phyloP scores from a whole-genome alignment of 2,113 vertebrate genomes.

The Turnix velox region DNA sequence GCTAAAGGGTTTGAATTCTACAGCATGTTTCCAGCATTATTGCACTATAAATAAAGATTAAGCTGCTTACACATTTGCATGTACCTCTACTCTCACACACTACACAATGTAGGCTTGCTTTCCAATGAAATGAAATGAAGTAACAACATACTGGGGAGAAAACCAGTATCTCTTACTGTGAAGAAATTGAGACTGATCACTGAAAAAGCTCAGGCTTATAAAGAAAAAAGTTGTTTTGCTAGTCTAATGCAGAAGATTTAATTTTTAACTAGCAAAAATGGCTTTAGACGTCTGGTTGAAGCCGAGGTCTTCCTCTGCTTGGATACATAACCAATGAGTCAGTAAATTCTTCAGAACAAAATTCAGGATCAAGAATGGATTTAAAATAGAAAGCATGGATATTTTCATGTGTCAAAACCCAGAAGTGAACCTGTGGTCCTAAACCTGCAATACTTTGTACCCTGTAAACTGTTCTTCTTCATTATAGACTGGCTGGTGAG shows the following conservation, averaged over 20 bases:
- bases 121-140: neutral
- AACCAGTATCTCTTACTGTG: neutral
- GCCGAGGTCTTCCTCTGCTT: neutral
- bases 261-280: neutral
- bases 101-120: neutral
- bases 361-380: neutral
- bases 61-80: neutral
- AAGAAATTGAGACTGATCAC: neutral
- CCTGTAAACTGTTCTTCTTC: neutral
- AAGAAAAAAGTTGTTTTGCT: neutral
- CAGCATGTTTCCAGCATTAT: neutral
- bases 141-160: fast-evolving
- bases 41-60: neutral
- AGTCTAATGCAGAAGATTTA: neutral
- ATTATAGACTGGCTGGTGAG: neutral
- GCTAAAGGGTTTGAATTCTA: neutral
- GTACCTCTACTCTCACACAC: neutral
- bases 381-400: neutral
- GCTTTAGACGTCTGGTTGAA: neutral
- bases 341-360: neutral
- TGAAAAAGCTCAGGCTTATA: neutral
- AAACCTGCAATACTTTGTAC: neutral
- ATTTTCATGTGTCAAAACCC: neutral
- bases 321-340: neutral
- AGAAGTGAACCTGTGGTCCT: neutral